Percentiles rank a stretch among this genome's conserved stretches.
Conservation (phyloP, 1,140 invertebrate genomes). For the Drosophila littoralis region DNA sequence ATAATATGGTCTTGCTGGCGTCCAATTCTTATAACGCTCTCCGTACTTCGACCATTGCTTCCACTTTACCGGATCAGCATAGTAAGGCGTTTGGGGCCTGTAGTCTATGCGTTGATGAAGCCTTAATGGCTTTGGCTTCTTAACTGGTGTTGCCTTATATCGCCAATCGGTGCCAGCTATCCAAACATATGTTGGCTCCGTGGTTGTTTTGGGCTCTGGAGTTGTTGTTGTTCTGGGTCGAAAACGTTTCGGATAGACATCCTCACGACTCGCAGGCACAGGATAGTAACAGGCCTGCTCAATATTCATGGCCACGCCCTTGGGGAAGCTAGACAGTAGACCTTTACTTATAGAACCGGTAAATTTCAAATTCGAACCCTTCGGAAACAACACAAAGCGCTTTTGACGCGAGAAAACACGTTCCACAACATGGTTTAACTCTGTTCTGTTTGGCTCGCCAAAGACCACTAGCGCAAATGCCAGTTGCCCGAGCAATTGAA, state of each 20-base stretch:
- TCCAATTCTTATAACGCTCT: conserved; percentile 38
- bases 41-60: conserved; percentile 58
- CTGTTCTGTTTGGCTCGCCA: conserved; percentile 31
- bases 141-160: conserved; percentile 70
- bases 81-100: conserved; percentile 24
- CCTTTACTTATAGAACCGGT: conserved; percentile 64
- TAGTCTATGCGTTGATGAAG: conserved; percentile 56
- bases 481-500: conserved; percentile 29
- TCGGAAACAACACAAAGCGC: conserved; percentile 71
- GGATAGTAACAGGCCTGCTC: conserved; percentile 75
- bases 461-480: conserved; percentile 1
- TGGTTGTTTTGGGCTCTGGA: conserved; percentile 47
- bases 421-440: conserved; percentile 59
- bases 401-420: conserved; percentile 72
- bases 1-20: conserved; percentile 14
- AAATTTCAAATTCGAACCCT: conserved; percentile 70
- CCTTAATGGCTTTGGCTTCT: conserved; percentile 52
- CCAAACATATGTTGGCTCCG: conserved; percentile 66
- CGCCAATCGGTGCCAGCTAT: conserved; percentile 75
- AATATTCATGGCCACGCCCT: conserved; percentile 60
- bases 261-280: conserved; percentile 61
- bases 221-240: conserved; percentile 64
- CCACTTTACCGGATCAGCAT: conserved; percentile 52
- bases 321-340: conserved; percentile 57
- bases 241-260: conserved; percentile 75